Evolutionary conservation across 2,797 vertebrate genomes (phyloP).

Genomic region (Acestrorhynchus altus): DNA sequence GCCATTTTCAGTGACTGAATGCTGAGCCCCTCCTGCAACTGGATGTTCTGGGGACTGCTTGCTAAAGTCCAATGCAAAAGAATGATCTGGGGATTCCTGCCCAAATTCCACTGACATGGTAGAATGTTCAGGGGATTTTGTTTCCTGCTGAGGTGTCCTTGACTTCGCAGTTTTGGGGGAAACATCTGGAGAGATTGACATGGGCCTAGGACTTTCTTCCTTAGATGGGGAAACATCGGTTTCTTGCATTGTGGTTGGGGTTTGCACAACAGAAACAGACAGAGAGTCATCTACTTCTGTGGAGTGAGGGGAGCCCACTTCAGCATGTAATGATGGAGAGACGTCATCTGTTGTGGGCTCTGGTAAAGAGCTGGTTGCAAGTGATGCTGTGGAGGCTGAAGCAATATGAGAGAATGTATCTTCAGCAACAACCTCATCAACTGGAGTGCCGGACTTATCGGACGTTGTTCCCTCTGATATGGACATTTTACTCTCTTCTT

Average conservation of each 20-base stretch:
- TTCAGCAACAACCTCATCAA: constrained; percentile 93
- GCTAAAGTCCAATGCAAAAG: constrained; percentile 92
- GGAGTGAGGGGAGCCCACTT: constrained; percentile 95
- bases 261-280: constrained; percentile 98
- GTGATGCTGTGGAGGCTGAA: constrained; percentile 92
- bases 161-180: constrained; percentile 90
- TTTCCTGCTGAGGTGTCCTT: constrained; percentile 80
- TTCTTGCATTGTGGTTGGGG: constrained; percentile 93
- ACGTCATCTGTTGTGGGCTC: constrained; percentile 93
- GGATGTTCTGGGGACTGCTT: constrained; percentile 93
- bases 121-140: constrained; percentile 89
- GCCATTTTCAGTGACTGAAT: constrained; percentile 89
- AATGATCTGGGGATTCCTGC: constrained; percentile 93
- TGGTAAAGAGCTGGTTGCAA: constrained; percentile 94
- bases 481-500: constrained; percentile 98
- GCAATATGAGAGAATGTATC: constrained; percentile 96
- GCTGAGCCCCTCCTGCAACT: constrained; percentile 70
- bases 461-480: constrained; percentile 97
- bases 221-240: constrained; percentile 92
- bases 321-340: constrained; percentile 94
- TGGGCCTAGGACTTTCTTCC: constrained; percentile 92
- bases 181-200: constrained; percentile 96
- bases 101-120: constrained; percentile 89
- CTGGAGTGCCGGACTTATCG: constrained; percentile 93
- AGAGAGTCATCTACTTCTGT: constrained; percentile 97